Base-by-base conservation (phyloP, 2,888 invertebrate species). In the Drosophila pegasa region DNA sequence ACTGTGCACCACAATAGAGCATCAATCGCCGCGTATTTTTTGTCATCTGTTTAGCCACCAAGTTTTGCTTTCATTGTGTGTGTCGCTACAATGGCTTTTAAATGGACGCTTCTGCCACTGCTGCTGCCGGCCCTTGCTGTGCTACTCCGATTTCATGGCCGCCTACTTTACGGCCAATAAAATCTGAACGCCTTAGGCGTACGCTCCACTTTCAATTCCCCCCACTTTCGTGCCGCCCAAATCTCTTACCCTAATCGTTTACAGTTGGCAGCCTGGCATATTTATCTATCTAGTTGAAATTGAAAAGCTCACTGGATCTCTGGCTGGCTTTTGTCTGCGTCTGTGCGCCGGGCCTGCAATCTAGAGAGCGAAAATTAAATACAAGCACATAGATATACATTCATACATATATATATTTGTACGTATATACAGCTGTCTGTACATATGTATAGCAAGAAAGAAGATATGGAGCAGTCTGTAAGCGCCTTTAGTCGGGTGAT, bases 111-210 rank as follows among this genome's bases (percentile, higher is more conserved):
- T 27, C 70, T 62, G 20, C 66, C 33, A 55, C 59, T 29, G 25
- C 18, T 29, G 47, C 14, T 5, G 1, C 31, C 27, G 16, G 31
- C 16, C 31, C n/a, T 25, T 22, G 5, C 35, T 40, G 40, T 33
- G 50, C 38, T 59, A 56, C 84, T 78, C 78, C 74, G 62, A 80
- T 88, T 87, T 80, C 80, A 88, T 78, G 71, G 73, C 72, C 70
- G 77, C 71, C 84, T 80, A 71, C 85, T 80, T 85, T 87, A 87
- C 71, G 87, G 77, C 78, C 87, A 88, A 88, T 88, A 88, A 87
- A 85, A 88, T 81, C 72, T 71, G 64, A 85, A 88, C 78, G 88
- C 84, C 71, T 75, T 56, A 71, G 70, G 78, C 81, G 54, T 59
- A 40, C 51, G 55, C 48, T 64, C 41, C 56, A 61, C 33, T 57